These are phyloP conservation scores for Xestia xanthographa DNA, from an alignment of 2,888 invertebrate species.

Conservation along the genomic window DNA sequence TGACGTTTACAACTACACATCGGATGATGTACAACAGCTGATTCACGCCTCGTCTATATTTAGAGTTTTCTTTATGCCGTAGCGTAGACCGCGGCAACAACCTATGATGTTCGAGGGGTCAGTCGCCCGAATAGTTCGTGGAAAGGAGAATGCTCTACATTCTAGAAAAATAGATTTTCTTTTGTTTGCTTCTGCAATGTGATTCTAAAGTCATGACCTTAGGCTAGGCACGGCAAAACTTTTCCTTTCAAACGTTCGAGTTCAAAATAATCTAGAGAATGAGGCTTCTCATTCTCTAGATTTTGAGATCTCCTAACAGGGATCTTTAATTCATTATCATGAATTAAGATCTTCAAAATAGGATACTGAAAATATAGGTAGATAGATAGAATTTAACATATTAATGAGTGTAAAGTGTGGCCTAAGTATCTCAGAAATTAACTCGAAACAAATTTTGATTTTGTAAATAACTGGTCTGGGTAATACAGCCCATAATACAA, in stretches of 20 bases:
- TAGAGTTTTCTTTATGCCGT: conserved; percentile 22
- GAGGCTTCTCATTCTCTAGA: neutral
- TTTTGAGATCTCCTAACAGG: neutral
- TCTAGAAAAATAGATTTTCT: conserved; percentile 30
- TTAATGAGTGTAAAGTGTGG: neutral
- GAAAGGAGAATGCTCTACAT: conserved; percentile 31
- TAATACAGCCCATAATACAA: neutral
- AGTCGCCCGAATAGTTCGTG: conserved; percentile 36
- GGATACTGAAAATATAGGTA: neutral
- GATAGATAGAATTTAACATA: too few species aligned
- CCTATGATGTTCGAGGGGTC: conserved; percentile 46
- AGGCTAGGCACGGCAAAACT: neutral
- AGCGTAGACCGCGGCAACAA: conserved; percentile 38
- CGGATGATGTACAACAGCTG: conserved; percentile 45
- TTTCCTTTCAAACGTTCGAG: neutral
- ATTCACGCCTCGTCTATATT: conserved; percentile 38
- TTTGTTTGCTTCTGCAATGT: conserved; percentile 13
- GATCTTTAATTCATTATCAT: neutral
- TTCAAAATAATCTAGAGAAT: too few species aligned
- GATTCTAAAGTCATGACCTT: conserved; percentile 33
- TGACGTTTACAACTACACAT: conserved; percentile 37
- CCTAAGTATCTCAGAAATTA: neutral
- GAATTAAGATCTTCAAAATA: neutral
- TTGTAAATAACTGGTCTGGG: neutral
- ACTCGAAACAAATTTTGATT: neutral